These are phyloP conservation scores for Salvator merianae DNA, from an alignment of 2,113 vertebrate species.

Conservation along the genomic window DNA sequence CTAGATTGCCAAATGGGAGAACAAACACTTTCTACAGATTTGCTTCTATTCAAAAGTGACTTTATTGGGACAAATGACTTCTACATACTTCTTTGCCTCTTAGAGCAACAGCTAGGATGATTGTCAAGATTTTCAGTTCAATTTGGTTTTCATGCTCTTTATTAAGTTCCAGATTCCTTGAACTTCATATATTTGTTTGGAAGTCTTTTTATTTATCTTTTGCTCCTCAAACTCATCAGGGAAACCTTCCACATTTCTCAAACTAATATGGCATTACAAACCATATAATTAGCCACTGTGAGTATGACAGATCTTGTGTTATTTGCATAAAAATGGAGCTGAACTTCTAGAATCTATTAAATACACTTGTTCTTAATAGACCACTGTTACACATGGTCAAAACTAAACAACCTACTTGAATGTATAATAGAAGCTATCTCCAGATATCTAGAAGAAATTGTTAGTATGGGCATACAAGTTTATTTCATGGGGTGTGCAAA, in stretches of 20 bases:
- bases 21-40: slow-evolving; percentile 3
- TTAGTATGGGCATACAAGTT: too few species aligned
- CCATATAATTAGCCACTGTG: too few species aligned
- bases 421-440: not conserved
- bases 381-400: not conserved
- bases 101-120: not conserved
- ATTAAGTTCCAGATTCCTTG: not conserved
- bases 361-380: not conserved
- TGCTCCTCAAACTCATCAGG: not conserved
- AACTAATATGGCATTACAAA: not conserved
- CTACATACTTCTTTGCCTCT: not conserved
- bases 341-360: not conserved
- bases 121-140: not conserved
- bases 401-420: not conserved
- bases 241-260: not conserved
- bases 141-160: not conserved
- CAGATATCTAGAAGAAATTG: not conserved
- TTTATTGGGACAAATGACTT: not conserved
- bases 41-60: not conserved
- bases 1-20: slow-evolving; percentile 34
- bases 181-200: not conserved
- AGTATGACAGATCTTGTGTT: not conserved
- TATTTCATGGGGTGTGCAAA: too few species aligned
- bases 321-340: not conserved
- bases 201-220: not conserved